Evolutionary conservation across 35 echinoderm and acorn worm species (phyloP).

Genomic region (Amphiura filiformis): DNA sequence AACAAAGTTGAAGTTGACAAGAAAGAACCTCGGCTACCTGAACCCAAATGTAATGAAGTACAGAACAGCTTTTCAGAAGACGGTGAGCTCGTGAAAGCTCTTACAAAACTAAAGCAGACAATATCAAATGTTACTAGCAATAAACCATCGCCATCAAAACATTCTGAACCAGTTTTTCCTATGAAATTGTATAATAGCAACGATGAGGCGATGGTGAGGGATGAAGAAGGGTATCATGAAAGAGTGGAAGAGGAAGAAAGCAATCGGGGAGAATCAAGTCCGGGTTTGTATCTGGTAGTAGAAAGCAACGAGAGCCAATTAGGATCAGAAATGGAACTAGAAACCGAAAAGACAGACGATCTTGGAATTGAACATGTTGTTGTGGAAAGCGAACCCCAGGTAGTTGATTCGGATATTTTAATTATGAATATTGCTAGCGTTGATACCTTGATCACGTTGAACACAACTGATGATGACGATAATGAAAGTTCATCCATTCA

Average conservation of each 20-base stretch:
- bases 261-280: neutral
- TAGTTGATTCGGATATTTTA: neutral
- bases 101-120: neutral
- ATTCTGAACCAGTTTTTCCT: no score
- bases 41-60: no score
- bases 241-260: no score
- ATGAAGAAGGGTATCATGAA: no score
- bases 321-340: neutral
- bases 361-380: neutral
- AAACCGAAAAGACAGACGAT: neutral
- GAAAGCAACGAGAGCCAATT: neutral
- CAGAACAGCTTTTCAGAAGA: neutral
- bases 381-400: neutral
- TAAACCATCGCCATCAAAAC: neutral
- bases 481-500: no score
- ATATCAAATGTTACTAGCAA: neutral
- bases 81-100: neutral
- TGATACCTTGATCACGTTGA: neutral
- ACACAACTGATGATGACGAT: neutral
- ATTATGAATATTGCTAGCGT: neutral
- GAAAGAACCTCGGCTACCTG: no score
- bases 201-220: no score
- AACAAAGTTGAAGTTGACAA: neutral
- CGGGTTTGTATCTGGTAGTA: neutral
- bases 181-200: no score